Evolutionary conservation across 2,113 vertebrate genomes (phyloP).

Genomic region (Burhinus oedicnemus): DNA sequence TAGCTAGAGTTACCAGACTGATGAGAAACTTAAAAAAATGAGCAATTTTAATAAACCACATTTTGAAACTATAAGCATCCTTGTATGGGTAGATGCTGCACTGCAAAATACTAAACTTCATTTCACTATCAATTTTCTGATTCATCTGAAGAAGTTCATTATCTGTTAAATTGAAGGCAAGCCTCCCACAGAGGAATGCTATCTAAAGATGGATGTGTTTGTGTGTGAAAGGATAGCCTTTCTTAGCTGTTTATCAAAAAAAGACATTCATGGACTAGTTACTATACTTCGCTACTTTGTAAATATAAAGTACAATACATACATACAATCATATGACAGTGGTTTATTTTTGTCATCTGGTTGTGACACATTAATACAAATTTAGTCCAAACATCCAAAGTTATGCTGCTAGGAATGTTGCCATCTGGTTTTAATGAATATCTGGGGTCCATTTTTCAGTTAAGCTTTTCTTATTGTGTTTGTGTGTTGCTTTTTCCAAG

Average conservation of each 20-base stretch:
- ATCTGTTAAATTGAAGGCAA: slow-evolving; percentile 75
- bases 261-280: slow-evolving; percentile 32
- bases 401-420: slow-evolving; percentile 82
- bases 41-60: slow-evolving; percentile 43
- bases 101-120: slow-evolving; percentile 64
- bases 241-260: slow-evolving; percentile 56
- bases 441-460: slow-evolving; percentile 87
- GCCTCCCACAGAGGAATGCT: slow-evolving; percentile 74
- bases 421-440: slow-evolving; percentile 98
- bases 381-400: slow-evolving; percentile 75
- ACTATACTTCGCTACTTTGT: slow-evolving; percentile 52
- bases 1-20: slow-evolving; percentile 29
- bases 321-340: not conserved
- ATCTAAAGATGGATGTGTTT: slow-evolving; percentile 71
- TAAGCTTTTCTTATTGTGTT: slow-evolving; percentile 91
- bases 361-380: slow-evolving; percentile 71
- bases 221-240: slow-evolving; percentile 60
- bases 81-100: not conserved
- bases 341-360: slow-evolving; percentile 59
- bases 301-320: slow-evolving; percentile 52
- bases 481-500: slow-evolving; percentile 86
- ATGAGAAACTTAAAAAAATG: slow-evolving; percentile 1
- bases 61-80: slow-evolving; percentile 44
- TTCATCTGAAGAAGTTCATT: slow-evolving; percentile 75
- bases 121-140: slow-evolving; percentile 73